These are phyloP conservation scores for Siniperca chuatsi DNA, from an alignment of 2,113 vertebrate genomes.

Conservation along the genomic window DNA sequence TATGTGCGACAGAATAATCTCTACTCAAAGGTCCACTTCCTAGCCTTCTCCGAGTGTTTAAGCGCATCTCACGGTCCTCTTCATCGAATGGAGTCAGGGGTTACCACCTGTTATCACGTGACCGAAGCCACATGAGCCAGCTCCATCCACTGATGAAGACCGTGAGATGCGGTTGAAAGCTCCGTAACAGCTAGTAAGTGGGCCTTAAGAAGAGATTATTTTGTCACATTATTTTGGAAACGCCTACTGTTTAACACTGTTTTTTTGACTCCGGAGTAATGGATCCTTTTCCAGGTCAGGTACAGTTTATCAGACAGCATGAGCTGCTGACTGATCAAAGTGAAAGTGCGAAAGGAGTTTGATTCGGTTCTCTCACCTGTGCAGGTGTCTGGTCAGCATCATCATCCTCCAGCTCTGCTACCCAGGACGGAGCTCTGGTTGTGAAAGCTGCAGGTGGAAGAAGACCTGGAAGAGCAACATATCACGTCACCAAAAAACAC, in stretches of 20 bases:
- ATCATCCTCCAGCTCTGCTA: conserved; percentile 52
- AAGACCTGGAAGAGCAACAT: conserved; percentile 7
- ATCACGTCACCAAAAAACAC: background rate
- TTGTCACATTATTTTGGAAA: background rate
- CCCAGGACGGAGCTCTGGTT: conserved; percentile 59
- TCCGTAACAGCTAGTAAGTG: background rate
- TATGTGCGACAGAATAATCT: background rate
- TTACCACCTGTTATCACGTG: background rate
- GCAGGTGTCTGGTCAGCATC: background rate
- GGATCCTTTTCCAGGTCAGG: background rate
- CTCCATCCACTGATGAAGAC: background rate
- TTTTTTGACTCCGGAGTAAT: background rate
- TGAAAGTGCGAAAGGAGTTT: background rate
- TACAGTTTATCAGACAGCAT: background rate
- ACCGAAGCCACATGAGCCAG: background rate
- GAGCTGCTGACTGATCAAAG: background rate
- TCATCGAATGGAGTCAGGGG: background rate
- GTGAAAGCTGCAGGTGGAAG: conserved; percentile 11
- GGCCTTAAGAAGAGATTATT: background rate
- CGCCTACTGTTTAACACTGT: no score
- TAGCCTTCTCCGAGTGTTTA: background rate
- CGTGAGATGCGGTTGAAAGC: background rate
- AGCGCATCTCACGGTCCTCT: background rate
- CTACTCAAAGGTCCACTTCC: background rate
- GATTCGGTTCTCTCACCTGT: conserved; percentile 25